Conservation (phyloP, 2,113 vertebrate genomes). For the Fulica atra region DNA sequence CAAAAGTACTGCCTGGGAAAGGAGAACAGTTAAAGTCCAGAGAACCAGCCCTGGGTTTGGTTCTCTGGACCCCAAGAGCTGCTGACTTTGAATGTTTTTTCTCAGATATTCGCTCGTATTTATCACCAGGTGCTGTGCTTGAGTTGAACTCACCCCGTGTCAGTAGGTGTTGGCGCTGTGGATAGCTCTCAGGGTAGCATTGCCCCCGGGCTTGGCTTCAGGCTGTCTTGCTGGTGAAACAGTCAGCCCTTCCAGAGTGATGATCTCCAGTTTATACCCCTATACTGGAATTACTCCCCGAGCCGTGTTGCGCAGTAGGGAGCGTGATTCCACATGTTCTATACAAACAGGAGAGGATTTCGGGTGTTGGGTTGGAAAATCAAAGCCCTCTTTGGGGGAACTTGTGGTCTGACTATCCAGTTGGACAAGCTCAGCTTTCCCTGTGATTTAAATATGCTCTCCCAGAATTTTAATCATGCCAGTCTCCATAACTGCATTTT, state of each 20-base stretch:
- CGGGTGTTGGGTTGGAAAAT: neutral
- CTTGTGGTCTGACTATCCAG: slow-evolving; percentile 48
- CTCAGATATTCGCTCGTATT: neutral
- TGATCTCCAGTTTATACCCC: neutral
- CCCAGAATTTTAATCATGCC: neutral
- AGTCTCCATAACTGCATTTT: neutral
- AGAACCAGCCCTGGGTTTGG: neutral
- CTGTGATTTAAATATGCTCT: slow-evolving; percentile 37
- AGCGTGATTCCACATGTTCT: neutral
- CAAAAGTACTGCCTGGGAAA: neutral
- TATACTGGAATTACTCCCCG: neutral
- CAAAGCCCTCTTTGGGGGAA: slow-evolving; percentile 17
- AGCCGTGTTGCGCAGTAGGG: neutral
- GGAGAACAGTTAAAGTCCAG: no score
- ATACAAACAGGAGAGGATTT: neutral
- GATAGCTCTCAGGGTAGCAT: neutral
- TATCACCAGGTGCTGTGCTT: fast-evolving
- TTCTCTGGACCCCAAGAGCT: neutral
- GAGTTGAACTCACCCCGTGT: neutral
- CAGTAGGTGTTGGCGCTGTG: neutral
- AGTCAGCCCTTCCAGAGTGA: neutral
- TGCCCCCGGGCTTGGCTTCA: neutral
- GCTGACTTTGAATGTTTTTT: neutral
- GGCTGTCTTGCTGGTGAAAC: neutral
- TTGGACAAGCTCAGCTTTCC: slow-evolving; percentile 51